Conservation (phyloP, 2,797 vertebrate genomes). For the Argyrosomus regius region DNA sequence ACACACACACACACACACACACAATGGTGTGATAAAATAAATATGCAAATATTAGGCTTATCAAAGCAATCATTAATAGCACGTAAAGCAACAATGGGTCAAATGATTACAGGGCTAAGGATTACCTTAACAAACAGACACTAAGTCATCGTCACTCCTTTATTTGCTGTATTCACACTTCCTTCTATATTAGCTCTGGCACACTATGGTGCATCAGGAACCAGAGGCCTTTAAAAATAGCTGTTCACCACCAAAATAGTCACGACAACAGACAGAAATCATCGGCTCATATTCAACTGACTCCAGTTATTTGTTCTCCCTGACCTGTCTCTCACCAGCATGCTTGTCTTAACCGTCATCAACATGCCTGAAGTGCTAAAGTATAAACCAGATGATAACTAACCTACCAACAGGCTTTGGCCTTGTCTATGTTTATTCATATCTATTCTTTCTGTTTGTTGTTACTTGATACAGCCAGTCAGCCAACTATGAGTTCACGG, state of each 20-base stretch:
- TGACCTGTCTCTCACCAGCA: constrained; percentile 30
- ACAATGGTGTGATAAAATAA: neutral
- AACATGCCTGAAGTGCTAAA: constrained; percentile 20
- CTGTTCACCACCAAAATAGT: constrained; percentile 2
- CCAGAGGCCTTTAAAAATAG: constrained; percentile 38
- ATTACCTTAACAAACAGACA: constrained; percentile 25
- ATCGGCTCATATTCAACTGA: constrained; percentile 7
- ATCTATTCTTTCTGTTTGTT: constrained; percentile 71
- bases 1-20: neutral
- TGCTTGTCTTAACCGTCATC: constrained; percentile 25
- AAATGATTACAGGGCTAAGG: neutral
- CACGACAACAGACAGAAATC: constrained; percentile 13
- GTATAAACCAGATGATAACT: constrained; percentile 52
- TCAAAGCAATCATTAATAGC: neutral
- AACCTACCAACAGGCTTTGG: constrained; percentile 19
- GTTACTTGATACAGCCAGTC: constrained; percentile 71
- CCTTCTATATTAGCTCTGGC: neutral
- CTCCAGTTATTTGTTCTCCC: constrained; percentile 17
- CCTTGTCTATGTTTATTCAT: constrained; percentile 76
- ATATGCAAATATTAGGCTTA: constrained; percentile 1
- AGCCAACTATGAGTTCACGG: constrained; percentile 64
- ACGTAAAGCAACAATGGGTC: constrained; percentile 9
- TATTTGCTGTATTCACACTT: constrained; percentile 13
- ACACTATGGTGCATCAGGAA: constrained; percentile 1
- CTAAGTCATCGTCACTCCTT: constrained; percentile 15